Evolutionary conservation across 2,888 invertebrate genomes (phyloP).

Genomic region (Cephus spinipes): DNA sequence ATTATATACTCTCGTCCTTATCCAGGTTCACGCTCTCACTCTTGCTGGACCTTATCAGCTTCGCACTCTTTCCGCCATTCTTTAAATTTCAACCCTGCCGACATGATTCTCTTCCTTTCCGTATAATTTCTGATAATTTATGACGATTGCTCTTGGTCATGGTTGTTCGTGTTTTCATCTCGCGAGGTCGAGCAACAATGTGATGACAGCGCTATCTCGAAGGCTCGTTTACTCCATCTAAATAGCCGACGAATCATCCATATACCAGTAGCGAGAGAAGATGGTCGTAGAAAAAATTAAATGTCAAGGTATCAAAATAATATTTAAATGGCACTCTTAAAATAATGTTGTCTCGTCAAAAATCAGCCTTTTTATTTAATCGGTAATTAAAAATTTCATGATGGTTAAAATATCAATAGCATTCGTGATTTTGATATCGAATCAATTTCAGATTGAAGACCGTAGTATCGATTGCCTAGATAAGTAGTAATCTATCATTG

Average conservation of each 20-base stretch:
- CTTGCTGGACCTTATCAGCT: neutral
- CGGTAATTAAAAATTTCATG: neutral
- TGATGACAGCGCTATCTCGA: neutral
- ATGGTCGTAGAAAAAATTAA: neutral
- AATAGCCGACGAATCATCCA: neutral
- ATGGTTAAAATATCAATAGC: neutral
- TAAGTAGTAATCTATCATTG: neutral
- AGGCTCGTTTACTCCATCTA: neutral
- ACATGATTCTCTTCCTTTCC: neutral
- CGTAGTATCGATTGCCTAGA: neutral
- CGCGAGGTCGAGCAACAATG: neutral
- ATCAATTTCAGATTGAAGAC: neutral
- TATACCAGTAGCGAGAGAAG: neutral
- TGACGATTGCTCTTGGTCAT: neutral
- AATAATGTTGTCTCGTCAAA: neutral
- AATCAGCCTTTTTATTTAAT: neutral
- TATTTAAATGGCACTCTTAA: neutral
- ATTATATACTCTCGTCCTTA: neutral
- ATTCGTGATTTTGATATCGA: neutral
- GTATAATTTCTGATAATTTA: neutral
- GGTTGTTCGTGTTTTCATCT: neutral
- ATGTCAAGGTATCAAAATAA: neutral
- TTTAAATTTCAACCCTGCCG: neutral
- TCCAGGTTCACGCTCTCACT: neutral
- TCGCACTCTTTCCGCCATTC: no score